phyloP scores from a whole-genome alignment of 2,888 invertebrate species.

The Lycophotia porphyrea region DNA sequence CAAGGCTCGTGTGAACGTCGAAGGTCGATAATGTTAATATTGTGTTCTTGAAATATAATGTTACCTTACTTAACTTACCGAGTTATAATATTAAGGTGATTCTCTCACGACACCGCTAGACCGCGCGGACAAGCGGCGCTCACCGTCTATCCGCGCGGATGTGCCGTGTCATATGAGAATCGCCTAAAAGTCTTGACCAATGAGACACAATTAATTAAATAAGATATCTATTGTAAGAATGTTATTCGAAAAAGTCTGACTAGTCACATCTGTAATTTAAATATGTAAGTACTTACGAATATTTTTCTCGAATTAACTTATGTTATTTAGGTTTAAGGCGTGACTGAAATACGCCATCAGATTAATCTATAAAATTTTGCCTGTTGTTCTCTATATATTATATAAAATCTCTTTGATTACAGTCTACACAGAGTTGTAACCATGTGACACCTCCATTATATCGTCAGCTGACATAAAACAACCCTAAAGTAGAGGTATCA shows the following conservation, averaged over 20 bases:
- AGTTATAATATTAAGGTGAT: not conserved
- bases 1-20: slow-evolving; percentile 29
- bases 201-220: not conserved
- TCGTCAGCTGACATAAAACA: slow-evolving; percentile 39
- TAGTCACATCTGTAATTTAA: not conserved
- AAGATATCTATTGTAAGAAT: not conserved
- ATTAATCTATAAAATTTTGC: not conserved
- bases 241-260: too few relatives aligned
- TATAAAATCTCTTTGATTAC: not conserved
- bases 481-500: slow-evolving; percentile 35
- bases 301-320: not conserved
- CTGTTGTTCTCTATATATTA: not conserved
- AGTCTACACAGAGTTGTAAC: not conserved
- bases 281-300: not conserved
- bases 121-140: not conserved
- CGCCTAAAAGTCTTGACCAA: not conserved
- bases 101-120: too few relatives aligned
- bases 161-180: too few relatives aligned
- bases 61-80: too few relatives aligned
- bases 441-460: not conserved
- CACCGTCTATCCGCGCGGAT: not conserved
- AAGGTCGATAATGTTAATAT: slow-evolving; percentile 27
- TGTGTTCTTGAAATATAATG: slow-evolving; percentile 20
- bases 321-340: not conserved
- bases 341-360: not conserved